phyloP scores from a whole-genome alignment of 2,888 invertebrate genomes.

The Yponomeuta malinellus region DNA sequence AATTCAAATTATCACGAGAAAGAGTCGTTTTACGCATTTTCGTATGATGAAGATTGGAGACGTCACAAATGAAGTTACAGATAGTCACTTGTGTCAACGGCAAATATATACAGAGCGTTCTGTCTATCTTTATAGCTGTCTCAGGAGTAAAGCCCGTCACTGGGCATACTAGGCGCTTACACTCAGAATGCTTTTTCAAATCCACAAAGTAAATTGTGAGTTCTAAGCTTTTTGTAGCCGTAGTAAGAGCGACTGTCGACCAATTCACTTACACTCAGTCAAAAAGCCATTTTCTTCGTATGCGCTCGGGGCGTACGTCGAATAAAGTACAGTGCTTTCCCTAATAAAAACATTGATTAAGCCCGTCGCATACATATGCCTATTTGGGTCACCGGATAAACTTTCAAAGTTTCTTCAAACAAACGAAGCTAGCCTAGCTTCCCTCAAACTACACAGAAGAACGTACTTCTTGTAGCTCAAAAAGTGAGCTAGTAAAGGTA shows the following conservation, averaged over 20 bases:
- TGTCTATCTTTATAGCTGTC: too few relatives aligned
- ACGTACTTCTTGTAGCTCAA: background rate
- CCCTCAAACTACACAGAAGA: background rate
- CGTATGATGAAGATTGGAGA: background rate
- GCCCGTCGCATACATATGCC: background rate
- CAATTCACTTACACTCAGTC: too few relatives aligned
- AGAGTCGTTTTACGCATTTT: background rate
- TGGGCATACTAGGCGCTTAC: too few relatives aligned
- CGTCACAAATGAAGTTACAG: background rate
- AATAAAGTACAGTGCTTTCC: background rate
- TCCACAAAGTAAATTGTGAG: too few relatives aligned
- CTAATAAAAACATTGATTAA: slow-evolving; percentile 3
- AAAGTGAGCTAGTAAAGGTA: too few relatives aligned
- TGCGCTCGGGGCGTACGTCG: background rate
- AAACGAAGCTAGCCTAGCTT: background rate
- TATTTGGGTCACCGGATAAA: background rate
- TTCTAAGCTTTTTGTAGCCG: too few relatives aligned
- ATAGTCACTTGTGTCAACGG: background rate
- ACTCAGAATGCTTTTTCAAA: too few relatives aligned
- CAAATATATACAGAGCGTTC: too few relatives aligned
- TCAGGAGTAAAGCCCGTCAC: too few relatives aligned
- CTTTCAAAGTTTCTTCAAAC: background rate
- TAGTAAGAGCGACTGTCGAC: too few relatives aligned
- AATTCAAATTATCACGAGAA: slow-evolving; percentile 10
- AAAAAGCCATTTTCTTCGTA: too few relatives aligned